These are phyloP conservation scores for Pectinophora gossypiella DNA, from an alignment of 1,140 invertebrate species.

Conservation along the genomic window DNA sequence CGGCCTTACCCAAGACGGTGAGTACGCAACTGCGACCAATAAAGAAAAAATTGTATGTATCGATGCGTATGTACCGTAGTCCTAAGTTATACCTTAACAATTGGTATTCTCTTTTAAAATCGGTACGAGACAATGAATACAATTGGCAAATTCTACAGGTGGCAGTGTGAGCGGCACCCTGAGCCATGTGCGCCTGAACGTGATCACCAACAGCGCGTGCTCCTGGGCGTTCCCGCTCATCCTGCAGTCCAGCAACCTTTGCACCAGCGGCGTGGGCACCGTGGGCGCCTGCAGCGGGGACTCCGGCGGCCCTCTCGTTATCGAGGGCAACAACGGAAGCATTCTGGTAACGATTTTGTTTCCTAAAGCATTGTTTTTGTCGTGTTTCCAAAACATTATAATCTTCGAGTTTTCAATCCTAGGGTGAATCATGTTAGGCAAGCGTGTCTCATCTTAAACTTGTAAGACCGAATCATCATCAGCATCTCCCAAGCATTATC, in stretches of 20 bases:
- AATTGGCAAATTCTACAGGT: slow-evolving; percentile 11
- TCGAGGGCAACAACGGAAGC: slow-evolving; percentile 16
- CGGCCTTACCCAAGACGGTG: slow-evolving; percentile 1
- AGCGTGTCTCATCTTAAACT: no score
- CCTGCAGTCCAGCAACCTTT: slow-evolving; percentile 30
- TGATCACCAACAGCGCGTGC: slow-evolving; percentile 22
- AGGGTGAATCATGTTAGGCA: no score
- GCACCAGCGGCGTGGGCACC: slow-evolving; percentile 32
- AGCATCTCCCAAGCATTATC: no score
- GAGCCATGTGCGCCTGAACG: background rate
- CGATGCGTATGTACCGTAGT: no score
- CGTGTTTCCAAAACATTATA: slow-evolving; percentile 9
- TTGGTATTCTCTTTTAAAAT: no score
- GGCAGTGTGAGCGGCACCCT: slow-evolving; percentile 18
- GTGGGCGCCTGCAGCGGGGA: slow-evolving; percentile 33
- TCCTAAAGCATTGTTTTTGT: slow-evolving; percentile 30
- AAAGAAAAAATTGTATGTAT: no score
- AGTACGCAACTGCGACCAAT: no score
- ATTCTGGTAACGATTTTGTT: slow-evolving; percentile 27
- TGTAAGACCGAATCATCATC: no score
- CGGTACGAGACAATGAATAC: no score
- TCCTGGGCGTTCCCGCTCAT: slow-evolving; percentile 27
- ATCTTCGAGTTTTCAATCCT: background rate
- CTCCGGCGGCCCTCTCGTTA: slow-evolving; percentile 40
- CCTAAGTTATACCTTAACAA: no score